Base-by-base conservation (phyloP, 2,113 vertebrate genomes). In the Rhinopomastus cyanomelas region DNA sequence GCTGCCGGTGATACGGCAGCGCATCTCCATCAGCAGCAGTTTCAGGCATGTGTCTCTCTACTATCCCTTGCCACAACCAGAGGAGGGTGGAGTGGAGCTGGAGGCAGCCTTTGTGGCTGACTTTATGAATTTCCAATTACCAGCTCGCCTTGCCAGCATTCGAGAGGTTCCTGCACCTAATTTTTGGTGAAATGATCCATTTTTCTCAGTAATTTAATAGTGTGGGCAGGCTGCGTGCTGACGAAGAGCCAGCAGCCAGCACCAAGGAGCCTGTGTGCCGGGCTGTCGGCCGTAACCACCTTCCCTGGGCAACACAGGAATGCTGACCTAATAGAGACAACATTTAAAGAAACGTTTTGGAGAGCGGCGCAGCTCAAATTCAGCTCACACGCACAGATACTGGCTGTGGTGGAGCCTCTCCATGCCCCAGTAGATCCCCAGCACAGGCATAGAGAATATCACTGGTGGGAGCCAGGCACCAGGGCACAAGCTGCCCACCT, bases 301-400 rank as follows among this genome's bases (percentile, higher is more conserved):
- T 93, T 96, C 94, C 92, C 92, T 5, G 72, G 68, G 82, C 52
- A 26, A 87, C 15, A 9, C 72, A 92, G 90, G 93, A 96, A 95
- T 94, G 93, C 90, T 96, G 94, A 96, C 90, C 94, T 96, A 95
- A 94, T 95, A 94, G 90, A 94, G 93, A 73, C 93, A 88, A 91
- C 90, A 96, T 96, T 88, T 95, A 89, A 95, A 95, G 48, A 81
- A 64, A 36, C 88, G 80, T 86, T 96, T 84, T 93, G 78, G 91
- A 92, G 81, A 65, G 81, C 16, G 1, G 60, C 78, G 86, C 23
- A 2, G 73, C 81, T 90, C 15, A 0, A 25, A 18, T 52, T 81
- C 9, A 3, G 61, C 73, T 86, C 57, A 37, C 22, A 9, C 8
- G 1, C 84, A 14, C 0, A 4, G 73, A 72, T 77, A 61, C 56